Percentiles rank a stretch among this genome's conserved stretches.
phyloP scores from a whole-genome alignment of 2,113 vertebrate species.

The Pygoscelis antarcticus region DNA sequence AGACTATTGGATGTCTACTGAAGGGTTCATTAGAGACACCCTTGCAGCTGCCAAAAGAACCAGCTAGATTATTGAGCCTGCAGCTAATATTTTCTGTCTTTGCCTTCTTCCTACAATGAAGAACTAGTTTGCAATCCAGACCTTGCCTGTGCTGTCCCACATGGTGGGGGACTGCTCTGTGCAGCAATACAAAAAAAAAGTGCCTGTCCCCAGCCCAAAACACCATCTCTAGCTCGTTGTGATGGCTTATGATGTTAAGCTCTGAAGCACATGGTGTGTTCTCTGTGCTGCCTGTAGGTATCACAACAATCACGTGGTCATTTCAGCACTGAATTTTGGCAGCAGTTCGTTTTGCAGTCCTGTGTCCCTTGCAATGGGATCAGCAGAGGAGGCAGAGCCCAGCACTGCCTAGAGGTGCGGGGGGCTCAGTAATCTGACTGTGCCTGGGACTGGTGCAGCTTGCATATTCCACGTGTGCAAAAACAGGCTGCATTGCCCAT shows the following conservation, averaged over 20 bases:
- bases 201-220: background rate
- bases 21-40: background rate
- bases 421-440: background rate
- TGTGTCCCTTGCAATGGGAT: background rate
- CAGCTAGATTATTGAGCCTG: background rate
- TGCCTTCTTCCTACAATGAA: background rate
- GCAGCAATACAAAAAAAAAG: background rate
- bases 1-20: background rate
- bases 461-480: rapidly evolving
- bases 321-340: background rate
- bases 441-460: too few species aligned
- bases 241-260: background rate
- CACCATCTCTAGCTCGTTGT: background rate
- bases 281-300: background rate
- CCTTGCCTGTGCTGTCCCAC: background rate
- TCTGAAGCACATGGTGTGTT: background rate
- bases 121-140: background rate
- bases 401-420: background rate
- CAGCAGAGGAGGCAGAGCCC: background rate
- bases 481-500: background rate
- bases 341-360: background rate
- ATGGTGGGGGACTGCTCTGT: background rate
- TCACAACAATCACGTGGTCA: background rate
- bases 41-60: background rate
- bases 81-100: background rate